Evolutionary conservation across 2,888 invertebrate species (phyloP), one percentile per base, ranked within the genome.

Genomic region (Nomada hirtipes): DNA sequence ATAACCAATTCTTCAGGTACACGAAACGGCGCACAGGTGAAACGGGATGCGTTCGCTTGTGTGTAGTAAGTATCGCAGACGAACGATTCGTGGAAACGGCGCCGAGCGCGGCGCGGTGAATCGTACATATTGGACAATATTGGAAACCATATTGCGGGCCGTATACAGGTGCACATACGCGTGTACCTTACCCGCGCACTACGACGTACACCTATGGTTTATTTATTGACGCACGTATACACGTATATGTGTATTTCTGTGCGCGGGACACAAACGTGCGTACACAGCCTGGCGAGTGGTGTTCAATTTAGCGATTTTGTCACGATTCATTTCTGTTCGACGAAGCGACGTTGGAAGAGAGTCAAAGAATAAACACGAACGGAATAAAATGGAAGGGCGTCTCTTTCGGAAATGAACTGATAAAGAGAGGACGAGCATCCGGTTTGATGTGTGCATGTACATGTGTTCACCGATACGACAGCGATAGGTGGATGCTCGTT

Each of bases 101-200:
- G 26, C 2, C 26, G 26, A 26, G 26, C 26, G 26, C 26, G 26
- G 26, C 65, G 69, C 60, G 64, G 69, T 26, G 77, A 79, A 83
- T 79, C 81, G 70, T 85, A 75, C 76, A 80, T 85, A 85, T 85
- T 80, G 83, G 83, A 84, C 86, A 76, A 79, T 81, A 85, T 87
- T 79, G 82, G 84, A 82, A 84, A 82, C 64, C 69, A 73, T 73
- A 81, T 57, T 57, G 73, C 52, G 64, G 76, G 72, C 68, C 75
- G 67, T 71, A 57, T 10, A 36, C 36, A 36, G 36, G 7, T 36
- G 7, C 76, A 55, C 63, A 69, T 50, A 52, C 67, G 47, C 73
- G 70, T 53, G 63, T 71, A 59, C 47, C 47, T 53, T 59, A 36
- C 55, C 29, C 20, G 11, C 53, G 10, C 29, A 15, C 57, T 53